Base-by-base conservation (phyloP, 1,140 invertebrate genomes). In the Hyles euphorbiae region DNA sequence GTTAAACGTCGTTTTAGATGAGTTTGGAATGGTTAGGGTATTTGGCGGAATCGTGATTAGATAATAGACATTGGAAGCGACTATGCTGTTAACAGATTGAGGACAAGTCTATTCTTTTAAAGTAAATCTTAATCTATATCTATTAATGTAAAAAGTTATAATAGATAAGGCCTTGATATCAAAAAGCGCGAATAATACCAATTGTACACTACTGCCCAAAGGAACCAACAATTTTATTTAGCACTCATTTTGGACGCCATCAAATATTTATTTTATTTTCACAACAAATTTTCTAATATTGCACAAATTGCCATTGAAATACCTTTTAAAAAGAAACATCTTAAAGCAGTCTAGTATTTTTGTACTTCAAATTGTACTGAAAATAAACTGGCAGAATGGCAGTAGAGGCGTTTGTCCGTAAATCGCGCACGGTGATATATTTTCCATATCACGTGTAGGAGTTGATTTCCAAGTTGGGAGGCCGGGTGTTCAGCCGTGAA, bases 401-500 rank as follows among this genome's bases (percentile, higher is more conserved):
- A 22, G 22, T 22, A 22, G 22, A 22, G 3, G 9, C 34, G 33
- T 52, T 52, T 52, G 32, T 34, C 34, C 50, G 22, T 54, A 54
- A 54, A 45, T 44, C 22, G 53, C 36, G 22, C 36, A 44, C 36
- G 40, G 11, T 6, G 40, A 46, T 56, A 49, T 53, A 54, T 12
- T 58, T 65, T 53, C 61, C 49, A 53, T 54, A 58, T 54, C 61
- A 65, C 60, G 66, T 60, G 46, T 55, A 53, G 44, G 60, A 63
- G 55, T 58, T 57, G 53, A 63, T 63, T 60, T 56, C 60, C 45
- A 67, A 63, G 58, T 63, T 61, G 43, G 52, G 49, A 60, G 22
- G 22, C 58, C 3, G 53, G 51, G 71, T 62, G 71, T 70, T 71
- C 74, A 67, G 34, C 64, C 71, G 65, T 76, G 74, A 76, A 76